A percentile compares a stretch with the other conserved stretches of the same genome.
These are phyloP conservation scores for Heliangelus exortis DNA, from an alignment of 2,797 vertebrate species.

Conservation along the genomic window DNA sequence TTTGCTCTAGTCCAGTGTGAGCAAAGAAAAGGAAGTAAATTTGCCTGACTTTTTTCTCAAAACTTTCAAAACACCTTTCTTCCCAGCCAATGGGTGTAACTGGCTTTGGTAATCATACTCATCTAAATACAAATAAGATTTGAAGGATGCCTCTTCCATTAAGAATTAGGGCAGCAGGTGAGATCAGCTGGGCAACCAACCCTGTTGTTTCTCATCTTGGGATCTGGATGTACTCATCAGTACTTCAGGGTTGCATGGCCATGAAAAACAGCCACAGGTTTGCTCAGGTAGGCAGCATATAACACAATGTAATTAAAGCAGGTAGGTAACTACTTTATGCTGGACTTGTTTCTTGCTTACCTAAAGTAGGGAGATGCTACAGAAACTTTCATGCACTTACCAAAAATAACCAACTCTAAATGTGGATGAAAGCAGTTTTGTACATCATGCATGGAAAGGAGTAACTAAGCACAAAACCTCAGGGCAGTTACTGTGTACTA, in stretches of 20 bases:
- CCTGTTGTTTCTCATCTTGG: background rate
- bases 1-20: background rate
- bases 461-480: background rate
- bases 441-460: background rate
- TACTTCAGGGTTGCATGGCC: background rate
- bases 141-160: slow-evolving; percentile 18
- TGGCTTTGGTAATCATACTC: background rate
- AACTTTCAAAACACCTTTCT: background rate
- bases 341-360: background rate
- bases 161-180: background rate
- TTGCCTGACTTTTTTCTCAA: background rate
- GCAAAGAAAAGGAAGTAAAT: background rate
- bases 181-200: background rate
- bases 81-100: background rate
- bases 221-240: background rate
- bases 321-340: background rate
- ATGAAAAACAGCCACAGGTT: background rate
- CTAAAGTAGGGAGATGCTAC: background rate
- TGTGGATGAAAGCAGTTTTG: background rate
- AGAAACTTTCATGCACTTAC: background rate
- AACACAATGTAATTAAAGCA: background rate
- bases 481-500: background rate
- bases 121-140: slow-evolving; percentile 9
- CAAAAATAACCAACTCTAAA: background rate
- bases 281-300: background rate